These are phyloP conservation scores for Sialia sialis DNA, from an alignment of 2,113 vertebrate species.

Conservation along the genomic window DNA sequence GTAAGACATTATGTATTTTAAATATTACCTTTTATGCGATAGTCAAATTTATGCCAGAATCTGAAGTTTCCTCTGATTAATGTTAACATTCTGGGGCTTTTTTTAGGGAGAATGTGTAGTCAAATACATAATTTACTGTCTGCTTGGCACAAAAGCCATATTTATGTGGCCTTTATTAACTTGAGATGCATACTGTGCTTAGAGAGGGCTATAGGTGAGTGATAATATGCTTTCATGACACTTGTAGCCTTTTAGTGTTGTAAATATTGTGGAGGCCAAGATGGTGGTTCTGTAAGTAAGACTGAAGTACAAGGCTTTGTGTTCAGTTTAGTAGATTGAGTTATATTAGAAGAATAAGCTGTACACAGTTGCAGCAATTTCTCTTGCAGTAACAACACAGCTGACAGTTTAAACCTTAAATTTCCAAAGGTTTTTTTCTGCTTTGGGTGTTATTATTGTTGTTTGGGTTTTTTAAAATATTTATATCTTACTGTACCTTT, in stretches of 20 bases:
- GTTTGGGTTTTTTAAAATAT: not conserved
- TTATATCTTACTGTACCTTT: not conserved
- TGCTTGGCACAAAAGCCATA: not conserved
- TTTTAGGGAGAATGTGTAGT: constrained; percentile 13
- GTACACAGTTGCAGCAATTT: not conserved
- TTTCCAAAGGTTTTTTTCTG: not conserved
- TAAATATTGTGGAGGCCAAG: not conserved
- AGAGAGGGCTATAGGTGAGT: constrained; percentile 4
- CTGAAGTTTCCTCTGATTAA: constrained; percentile 55
- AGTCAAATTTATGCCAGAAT: constrained; percentile 56
- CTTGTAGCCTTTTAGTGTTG: not conserved
- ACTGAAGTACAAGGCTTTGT: not conserved
- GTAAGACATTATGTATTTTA: constrained; percentile 39
- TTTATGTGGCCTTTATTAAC: constrained; percentile 10
- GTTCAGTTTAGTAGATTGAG: not conserved
- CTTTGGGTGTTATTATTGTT: not conserved
- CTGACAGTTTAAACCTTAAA: not conserved
- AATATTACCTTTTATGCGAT: constrained; percentile 33
- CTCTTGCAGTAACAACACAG: not conserved
- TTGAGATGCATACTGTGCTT: not conserved
- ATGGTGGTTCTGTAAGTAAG: not conserved
- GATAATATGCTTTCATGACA: not conserved
- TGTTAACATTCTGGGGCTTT: constrained; percentile 16
- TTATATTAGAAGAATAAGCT: not conserved
- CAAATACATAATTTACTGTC: constrained; percentile 45